A percentile compares a stretch with the other conserved stretches of the same genome.
phyloP scores from a whole-genome alignment of 1,140 invertebrate species.

The Saccostrea cuccullata region DNA sequence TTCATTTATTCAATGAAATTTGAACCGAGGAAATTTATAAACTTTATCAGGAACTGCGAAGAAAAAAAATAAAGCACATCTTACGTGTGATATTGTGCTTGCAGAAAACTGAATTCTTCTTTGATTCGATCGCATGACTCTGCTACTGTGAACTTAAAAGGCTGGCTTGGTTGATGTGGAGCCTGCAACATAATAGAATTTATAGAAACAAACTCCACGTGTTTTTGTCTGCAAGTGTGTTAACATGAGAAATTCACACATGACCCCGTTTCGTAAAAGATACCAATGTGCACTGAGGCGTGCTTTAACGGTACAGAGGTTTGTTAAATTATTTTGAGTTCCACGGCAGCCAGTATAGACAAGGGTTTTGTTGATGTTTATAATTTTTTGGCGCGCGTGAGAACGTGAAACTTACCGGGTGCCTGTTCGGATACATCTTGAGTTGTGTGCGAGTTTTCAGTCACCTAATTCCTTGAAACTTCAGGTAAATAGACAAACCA shows the following conservation, averaged over 20 bases:
- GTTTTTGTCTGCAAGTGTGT: slow-evolving; percentile 13
- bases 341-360: slow-evolving; percentile 40
- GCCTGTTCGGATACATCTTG: slow-evolving; percentile 78
- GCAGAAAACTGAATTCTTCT: slow-evolving; percentile 99
- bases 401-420: slow-evolving; percentile 75
- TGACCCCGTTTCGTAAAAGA: slow-evolving; percentile 21
- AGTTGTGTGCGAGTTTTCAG: not conserved
- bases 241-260: slow-evolving; percentile 22
- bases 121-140: slow-evolving; percentile 98
- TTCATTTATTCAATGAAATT: not conserved
- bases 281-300: slow-evolving; percentile 2
- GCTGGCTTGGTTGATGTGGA: slow-evolving; percentile 87
- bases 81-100: slow-evolving; percentile 99
- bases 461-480: not conserved
- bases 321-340: slow-evolving; percentile 39
- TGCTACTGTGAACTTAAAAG: slow-evolving; percentile 96
- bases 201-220: slow-evolving; percentile 42
- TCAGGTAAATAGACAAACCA: not conserved
- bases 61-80: not conserved
- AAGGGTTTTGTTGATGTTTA: not conserved
- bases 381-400: slow-evolving; percentile 14
- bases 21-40: not conserved
- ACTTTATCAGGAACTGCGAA: not conserved
- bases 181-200: slow-evolving; percentile 64
- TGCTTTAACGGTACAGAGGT: slow-evolving; percentile 46